phyloP scores from a whole-genome alignment of 2,888 invertebrate species.

The Hyles lineata region DNA sequence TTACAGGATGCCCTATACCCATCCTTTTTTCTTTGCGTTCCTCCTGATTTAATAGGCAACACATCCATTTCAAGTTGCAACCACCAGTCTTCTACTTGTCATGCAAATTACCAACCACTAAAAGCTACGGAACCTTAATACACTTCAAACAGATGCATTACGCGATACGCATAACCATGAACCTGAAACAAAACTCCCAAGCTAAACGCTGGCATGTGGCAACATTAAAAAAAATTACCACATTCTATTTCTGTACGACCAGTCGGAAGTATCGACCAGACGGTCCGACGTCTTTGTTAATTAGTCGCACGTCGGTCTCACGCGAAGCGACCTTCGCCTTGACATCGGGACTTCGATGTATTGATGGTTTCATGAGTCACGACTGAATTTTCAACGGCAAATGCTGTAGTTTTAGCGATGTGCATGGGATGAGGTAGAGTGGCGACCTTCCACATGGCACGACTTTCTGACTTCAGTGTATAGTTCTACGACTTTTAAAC shows the following conservation, averaged over 20 bases:
- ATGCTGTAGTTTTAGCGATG: not conserved
- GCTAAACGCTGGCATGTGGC: not conserved
- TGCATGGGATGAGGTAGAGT: too few relatives aligned
- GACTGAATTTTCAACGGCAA: not conserved
- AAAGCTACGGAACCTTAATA: too few relatives aligned
- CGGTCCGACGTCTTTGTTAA: constrained; percentile 3
- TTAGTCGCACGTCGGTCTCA: constrained; percentile 7
- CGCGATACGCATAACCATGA: not conserved
- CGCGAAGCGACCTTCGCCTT: not conserved
- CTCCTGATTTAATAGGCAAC: too few relatives aligned
- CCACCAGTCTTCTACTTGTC: too few relatives aligned
- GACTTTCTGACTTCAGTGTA: not conserved
- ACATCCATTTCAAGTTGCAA: too few relatives aligned
- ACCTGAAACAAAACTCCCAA: too few relatives aligned
- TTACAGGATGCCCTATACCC: too few relatives aligned
- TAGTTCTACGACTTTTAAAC: too few relatives aligned
- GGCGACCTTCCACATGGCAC: not conserved
- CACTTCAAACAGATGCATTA: too few relatives aligned
- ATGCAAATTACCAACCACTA: too few relatives aligned
- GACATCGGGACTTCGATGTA: not conserved
- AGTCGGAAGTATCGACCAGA: not conserved
- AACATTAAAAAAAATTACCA: not conserved
- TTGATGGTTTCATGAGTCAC: not conserved
- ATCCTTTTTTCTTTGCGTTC: too few relatives aligned
- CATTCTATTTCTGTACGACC: not conserved